Percentiles rank a stretch among this genome's conserved stretches.
phyloP scores from a whole-genome alignment of 2,888 invertebrate species.

The Leptopilina drosophilae region DNA sequence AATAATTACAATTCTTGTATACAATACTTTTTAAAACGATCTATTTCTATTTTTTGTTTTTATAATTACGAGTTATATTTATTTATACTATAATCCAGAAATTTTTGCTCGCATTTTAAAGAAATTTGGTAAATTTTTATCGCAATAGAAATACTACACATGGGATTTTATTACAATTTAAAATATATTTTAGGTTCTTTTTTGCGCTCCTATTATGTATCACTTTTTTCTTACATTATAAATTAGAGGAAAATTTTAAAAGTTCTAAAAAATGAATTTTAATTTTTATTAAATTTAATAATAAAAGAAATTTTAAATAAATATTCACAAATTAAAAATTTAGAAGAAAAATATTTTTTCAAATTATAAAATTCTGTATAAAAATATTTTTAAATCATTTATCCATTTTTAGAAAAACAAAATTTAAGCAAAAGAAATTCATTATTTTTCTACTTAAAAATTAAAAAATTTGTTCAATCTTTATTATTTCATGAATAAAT shows the following conservation, averaged over 20 bases:
- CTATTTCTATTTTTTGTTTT: conserved; percentile 59
- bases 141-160: conserved; percentile 8
- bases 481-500: too few species aligned
- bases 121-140: background rate
- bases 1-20: conserved; percentile 68
- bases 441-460: too few species aligned
- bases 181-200: conserved; percentile 10
- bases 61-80: conserved; percentile 53
- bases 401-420: too few species aligned
- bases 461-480: too few species aligned
- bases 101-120: conserved; percentile 27
- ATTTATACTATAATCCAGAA: conserved; percentile 51
- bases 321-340: too few species aligned
- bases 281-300: too few species aligned
- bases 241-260: background rate
- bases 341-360: too few species aligned
- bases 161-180: background rate
- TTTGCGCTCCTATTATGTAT: conserved; percentile 10
- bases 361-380: too few species aligned
- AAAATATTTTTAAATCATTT: too few species aligned
- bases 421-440: too few species aligned
- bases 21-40: conserved; percentile 66
- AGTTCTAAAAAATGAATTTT: too few species aligned
- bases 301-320: too few species aligned
- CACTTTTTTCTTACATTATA: background rate